phyloP scores from a whole-genome alignment of 2,888 invertebrate species.

The Cataglyphis livida region DNA sequence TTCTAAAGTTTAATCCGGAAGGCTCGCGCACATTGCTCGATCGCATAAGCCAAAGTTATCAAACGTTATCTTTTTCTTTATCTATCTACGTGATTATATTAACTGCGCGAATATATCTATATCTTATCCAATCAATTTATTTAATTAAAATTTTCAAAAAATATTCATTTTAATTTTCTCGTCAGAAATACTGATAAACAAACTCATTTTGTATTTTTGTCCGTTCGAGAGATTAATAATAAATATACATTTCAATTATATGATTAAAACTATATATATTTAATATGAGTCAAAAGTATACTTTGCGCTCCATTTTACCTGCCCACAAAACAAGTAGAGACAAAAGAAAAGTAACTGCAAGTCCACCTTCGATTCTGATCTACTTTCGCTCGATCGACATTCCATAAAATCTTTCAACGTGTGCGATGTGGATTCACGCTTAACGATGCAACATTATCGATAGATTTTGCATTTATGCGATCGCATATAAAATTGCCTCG shows the following conservation, averaged over 20 bases:
- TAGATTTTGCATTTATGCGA: slow-evolving; percentile 57
- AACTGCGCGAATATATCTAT: not conserved
- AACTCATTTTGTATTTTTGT: not conserved
- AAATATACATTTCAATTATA: not conserved
- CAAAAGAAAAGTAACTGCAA: not conserved
- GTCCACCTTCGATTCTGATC: not conserved
- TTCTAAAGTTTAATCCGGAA: slow-evolving; percentile 67
- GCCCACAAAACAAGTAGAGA: not conserved
- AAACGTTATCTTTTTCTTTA: slow-evolving; percentile 2
- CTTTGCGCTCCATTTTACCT: not conserved
- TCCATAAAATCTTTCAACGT: slow-evolving; percentile 3
- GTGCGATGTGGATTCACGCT: not conserved
- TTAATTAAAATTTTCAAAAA: not conserved
- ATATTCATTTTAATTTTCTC: not conserved
- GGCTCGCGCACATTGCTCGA: not conserved
- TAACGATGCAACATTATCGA: slow-evolving; percentile 16
- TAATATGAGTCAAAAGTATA: not conserved
- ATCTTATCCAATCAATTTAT: not conserved
- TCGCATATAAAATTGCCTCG: slow-evolving; percentile 62
- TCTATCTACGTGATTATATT: not conserved
- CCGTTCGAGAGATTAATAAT: not conserved
- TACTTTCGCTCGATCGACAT: slow-evolving; percentile 18
- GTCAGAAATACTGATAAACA: not conserved
- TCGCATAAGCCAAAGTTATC: slow-evolving; percentile 1
- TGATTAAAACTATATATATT: not conserved